A percentile compares a stretch with the other conserved stretches of the same genome.
Conservation (phyloP, 2,113 vertebrate species). For the Antechinus stuartii region DNA sequence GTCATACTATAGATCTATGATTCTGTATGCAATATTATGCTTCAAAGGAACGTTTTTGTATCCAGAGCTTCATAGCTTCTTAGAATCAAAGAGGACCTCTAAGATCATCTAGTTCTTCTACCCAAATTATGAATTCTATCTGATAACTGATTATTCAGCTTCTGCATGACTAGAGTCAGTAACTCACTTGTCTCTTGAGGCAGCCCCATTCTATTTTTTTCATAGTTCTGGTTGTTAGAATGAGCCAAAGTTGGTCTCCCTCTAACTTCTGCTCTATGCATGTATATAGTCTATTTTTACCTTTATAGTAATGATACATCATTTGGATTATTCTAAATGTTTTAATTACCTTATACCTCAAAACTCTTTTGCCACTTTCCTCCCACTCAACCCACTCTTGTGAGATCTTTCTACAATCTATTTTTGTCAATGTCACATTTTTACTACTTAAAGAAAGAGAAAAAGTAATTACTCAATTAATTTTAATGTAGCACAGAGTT, state of each 20-base stretch:
- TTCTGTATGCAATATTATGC: background rate
- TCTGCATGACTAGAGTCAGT: background rate
- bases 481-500: background rate
- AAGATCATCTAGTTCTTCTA: background rate
- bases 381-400: background rate
- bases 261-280: background rate
- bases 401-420: background rate
- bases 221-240: background rate
- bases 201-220: background rate
- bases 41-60: background rate
- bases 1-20: background rate
- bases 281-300: background rate
- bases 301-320: background rate
- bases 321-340: background rate
- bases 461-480: background rate
- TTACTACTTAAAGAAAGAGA: background rate
- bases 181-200: background rate
- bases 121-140: background rate
- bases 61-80: background rate
- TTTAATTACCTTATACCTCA: background rate
- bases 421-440: background rate
- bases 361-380: background rate
- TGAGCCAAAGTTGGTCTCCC: background rate
- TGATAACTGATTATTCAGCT: background rate
- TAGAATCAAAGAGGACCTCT: background rate